Conservation (phyloP, 2,888 invertebrate species). For the Petrolisthes cinctipes region DNA sequence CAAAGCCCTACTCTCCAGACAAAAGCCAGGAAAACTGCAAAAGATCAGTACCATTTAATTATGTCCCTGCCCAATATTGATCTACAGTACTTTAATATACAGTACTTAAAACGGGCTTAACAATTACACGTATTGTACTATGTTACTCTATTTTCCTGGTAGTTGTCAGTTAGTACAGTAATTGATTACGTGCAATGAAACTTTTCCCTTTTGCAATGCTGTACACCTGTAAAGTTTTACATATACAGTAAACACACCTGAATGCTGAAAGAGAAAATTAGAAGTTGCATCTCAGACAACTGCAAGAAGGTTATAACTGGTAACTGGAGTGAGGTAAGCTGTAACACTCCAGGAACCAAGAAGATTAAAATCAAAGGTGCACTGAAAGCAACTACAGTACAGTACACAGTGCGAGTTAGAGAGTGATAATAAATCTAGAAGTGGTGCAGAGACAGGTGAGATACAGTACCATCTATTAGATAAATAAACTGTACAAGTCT, state of each 20-base stretch:
- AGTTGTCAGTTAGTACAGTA: background rate
- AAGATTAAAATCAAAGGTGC: constrained; percentile 7
- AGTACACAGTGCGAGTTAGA: constrained; percentile 12
- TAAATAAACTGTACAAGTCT: no score
- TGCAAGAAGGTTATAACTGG: background rate
- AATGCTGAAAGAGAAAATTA: constrained; percentile 10
- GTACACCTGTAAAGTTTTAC: constrained; percentile 9
- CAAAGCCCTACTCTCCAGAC: background rate
- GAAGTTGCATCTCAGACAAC: background rate
- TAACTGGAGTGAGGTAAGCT: constrained; percentile 8
- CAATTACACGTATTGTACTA: no score
- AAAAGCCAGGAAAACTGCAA: background rate
- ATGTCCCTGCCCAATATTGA: no score
- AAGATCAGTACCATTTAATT: background rate
- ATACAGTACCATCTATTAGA: background rate
- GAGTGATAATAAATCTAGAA: background rate
- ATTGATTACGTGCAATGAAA: constrained; percentile 3
- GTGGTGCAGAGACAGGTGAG: constrained; percentile 3
- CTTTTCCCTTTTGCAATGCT: background rate
- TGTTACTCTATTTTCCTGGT: background rate
- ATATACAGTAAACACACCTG: background rate
- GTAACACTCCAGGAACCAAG: constrained; percentile 3
- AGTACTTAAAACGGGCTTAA: no score
- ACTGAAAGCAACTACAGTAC: constrained; percentile 1
- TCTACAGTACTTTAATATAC: no score